Conservation (phyloP, 2,113 vertebrate species). For the human region DNA sequence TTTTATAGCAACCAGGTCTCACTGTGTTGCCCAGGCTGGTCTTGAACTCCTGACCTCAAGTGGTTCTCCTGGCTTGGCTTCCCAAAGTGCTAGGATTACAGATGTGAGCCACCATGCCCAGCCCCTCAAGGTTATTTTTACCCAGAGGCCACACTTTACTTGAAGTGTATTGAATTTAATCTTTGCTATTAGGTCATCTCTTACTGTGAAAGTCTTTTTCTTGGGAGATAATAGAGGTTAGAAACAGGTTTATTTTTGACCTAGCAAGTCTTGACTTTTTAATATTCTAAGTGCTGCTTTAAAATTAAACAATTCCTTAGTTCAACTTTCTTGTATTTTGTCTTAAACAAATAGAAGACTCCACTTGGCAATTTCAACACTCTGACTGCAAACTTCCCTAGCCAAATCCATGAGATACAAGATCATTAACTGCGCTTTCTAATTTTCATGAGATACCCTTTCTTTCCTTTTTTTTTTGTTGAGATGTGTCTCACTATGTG, state of each 20-base stretch:
- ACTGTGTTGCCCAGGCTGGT: too few species aligned
- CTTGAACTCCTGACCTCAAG: too few species aligned
- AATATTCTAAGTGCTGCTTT: neutral
- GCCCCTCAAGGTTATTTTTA: neutral
- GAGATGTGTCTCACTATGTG: neutral
- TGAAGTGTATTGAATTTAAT: neutral
- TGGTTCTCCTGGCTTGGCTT: too few species aligned
- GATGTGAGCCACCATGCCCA: too few species aligned
- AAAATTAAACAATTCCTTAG: neutral
- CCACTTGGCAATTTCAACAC: neutral
- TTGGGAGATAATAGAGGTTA: neutral
- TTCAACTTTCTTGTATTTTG: neutral
- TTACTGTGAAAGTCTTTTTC: neutral
- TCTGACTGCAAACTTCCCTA: neutral
- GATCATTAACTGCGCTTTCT: neutral
- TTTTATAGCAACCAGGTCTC: too few species aligned
- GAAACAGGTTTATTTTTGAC: conserved; percentile 34
- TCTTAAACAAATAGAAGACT: neutral
- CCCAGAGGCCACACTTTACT: neutral
- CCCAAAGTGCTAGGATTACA: too few species aligned
- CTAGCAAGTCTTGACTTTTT: neutral
- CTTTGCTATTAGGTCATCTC: neutral
- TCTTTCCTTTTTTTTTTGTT: too few species aligned
- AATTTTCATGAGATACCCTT: neutral
- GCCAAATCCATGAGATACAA: neutral